Conservation (phyloP, 2,888 invertebrate genomes). For the Pharmacophagus antenor region DNA sequence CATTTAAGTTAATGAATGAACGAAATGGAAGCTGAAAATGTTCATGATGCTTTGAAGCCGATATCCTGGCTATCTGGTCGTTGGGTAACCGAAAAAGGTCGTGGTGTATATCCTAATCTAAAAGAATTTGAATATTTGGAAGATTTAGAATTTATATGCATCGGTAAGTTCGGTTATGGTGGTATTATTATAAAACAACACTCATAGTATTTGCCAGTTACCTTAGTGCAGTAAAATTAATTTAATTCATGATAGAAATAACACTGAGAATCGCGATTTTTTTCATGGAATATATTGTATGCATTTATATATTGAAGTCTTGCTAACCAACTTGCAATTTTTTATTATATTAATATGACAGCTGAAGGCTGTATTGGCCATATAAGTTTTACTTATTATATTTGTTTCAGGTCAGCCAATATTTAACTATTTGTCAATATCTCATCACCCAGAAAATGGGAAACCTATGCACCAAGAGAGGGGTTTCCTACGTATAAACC, state of each 20-base stretch:
- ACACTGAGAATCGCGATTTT: background rate
- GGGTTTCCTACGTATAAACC: conserved; percentile 82
- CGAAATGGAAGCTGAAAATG: conserved; percentile 22
- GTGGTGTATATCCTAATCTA: conserved; percentile 80
- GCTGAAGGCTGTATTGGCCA: no score
- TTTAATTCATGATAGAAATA: background rate
- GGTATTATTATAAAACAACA: no score
- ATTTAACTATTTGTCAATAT: conserved; percentile 77
- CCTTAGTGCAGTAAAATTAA: background rate
- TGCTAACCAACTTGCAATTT: no score
- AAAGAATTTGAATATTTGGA: conserved; percentile 80
- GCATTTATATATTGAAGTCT: no score
- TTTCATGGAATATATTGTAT: background rate
- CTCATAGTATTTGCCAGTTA: no score
- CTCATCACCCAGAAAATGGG: conserved; percentile 74
- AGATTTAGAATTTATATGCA: conserved; percentile 76
- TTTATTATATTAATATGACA: no score
- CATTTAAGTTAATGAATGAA: no score
- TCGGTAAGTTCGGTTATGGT: conserved; percentile 50
- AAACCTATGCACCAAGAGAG: conserved; percentile 83
- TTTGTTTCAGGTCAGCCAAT: conserved; percentile 79
- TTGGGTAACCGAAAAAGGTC: conserved; percentile 78
- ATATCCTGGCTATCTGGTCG: conserved; percentile 81
- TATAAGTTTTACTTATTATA: background rate
- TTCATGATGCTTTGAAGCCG: conserved; percentile 76